A percentile compares a stretch with the other conserved stretches of the same genome.
These are phyloP conservation scores for Megaleporinus macrocephalus DNA, from an alignment of 2,113 vertebrate genomes.

Conservation along the genomic window DNA sequence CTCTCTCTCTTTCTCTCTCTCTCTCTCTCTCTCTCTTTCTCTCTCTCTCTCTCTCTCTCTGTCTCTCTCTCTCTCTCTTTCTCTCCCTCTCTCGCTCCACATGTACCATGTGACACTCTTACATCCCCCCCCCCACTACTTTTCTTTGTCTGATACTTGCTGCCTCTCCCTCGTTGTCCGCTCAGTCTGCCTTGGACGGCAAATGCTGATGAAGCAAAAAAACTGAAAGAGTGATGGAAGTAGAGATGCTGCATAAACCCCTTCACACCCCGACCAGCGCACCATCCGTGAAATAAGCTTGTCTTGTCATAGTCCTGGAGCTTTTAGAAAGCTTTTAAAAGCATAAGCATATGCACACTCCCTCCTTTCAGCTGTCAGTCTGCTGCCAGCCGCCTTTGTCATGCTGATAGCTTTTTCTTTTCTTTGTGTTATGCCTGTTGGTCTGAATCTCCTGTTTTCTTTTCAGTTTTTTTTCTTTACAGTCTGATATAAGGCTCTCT, in stretches of 20 bases:
- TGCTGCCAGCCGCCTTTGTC: constrained; percentile 10
- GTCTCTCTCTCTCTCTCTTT: too few relatives aligned
- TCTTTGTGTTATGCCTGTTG: background rate
- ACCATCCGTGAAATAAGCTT: constrained; percentile 12
- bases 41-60: too few relatives aligned
- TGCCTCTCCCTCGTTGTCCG: constrained; percentile 19
- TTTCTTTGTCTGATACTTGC: constrained; percentile 27
- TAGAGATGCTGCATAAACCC: constrained; percentile 20
- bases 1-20: background rate
- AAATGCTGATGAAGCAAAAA: constrained; percentile 28
- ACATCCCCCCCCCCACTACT: constrained; percentile 18
- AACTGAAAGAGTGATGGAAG: constrained; percentile 11
- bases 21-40: too few relatives aligned
- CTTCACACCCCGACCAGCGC: background rate
- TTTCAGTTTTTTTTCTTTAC: background rate
- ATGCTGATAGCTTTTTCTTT: background rate
- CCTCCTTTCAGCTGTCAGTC: background rate
- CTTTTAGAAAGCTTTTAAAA: constrained; percentile 4
- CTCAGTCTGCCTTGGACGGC: background rate
- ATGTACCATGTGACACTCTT: constrained; percentile 39
- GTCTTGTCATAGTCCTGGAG: background rate
- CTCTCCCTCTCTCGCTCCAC: too few relatives aligned
- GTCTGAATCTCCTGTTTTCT: background rate
- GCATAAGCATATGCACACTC: constrained; percentile 43
- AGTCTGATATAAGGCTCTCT: background rate